Conservation (phyloP, 2,113 vertebrate genomes). For the Diadophis punctatus region DNA sequence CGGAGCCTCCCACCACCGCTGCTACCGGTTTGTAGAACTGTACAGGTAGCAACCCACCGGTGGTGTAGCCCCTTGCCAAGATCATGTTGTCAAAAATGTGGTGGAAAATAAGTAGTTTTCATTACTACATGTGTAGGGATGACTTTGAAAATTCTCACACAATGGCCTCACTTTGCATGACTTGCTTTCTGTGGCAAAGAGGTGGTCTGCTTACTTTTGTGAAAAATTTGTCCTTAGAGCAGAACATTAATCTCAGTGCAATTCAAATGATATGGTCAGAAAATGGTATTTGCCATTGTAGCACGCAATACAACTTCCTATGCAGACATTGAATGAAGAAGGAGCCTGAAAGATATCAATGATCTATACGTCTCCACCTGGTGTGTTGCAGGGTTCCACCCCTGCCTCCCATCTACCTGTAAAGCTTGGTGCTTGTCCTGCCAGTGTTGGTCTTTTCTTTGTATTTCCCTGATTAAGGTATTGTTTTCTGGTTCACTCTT, state of each 20-base stretch:
- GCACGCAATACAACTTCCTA: background rate
- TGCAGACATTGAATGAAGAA: background rate
- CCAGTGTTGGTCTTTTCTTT: background rate
- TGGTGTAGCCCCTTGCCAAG: background rate
- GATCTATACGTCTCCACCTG: background rate
- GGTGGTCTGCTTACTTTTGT: background rate
- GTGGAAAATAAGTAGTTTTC: background rate
- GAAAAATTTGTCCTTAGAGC: background rate
- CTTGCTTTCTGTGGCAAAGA: background rate
- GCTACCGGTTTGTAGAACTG: too few relatives aligned
- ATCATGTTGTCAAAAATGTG: background rate
- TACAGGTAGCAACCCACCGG: too few relatives aligned
- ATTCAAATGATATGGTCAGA: background rate
- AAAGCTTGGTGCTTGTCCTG: background rate
- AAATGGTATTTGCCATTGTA: background rate
- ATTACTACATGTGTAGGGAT: background rate
- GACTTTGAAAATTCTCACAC: background rate
- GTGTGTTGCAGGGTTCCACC: background rate
- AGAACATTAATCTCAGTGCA: background rate
- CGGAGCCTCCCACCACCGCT: too few relatives aligned
- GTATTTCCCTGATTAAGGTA: background rate
- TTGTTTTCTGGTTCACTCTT: background rate
- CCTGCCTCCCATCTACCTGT: background rate
- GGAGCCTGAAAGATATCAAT: background rate
- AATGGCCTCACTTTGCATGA: background rate